These are phyloP conservation scores for Vanessa atalanta DNA, from an alignment of 1,140 invertebrate species.

Conservation along the genomic window DNA sequence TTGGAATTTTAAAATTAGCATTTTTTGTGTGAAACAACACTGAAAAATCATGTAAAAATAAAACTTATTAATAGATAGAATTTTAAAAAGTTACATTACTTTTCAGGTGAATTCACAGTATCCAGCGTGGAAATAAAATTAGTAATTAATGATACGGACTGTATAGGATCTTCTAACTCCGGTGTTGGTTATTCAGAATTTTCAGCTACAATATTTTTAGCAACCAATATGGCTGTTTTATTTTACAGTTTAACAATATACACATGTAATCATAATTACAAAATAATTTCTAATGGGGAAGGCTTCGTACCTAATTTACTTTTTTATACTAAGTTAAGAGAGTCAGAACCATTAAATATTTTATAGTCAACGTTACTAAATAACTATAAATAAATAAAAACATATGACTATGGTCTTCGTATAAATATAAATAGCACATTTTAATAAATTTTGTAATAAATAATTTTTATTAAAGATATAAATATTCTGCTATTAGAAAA, in stretches of 20 bases:
- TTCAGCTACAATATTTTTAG: constrained; percentile 49
- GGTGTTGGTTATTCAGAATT: constrained; percentile 53
- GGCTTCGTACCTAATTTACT: constrained; percentile 4
- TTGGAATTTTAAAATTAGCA: no score
- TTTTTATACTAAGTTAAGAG: constrained; percentile 15
- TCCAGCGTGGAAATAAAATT: constrained; percentile 57
- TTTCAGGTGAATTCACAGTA: constrained; percentile 51
- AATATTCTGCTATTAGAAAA: no score
- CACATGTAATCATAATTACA: constrained; percentile 31
- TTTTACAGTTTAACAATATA: constrained; percentile 54
- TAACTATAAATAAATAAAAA: not conserved
- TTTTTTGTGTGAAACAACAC: no score
- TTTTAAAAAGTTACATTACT: constrained; percentile 20
- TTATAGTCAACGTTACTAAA: not conserved
- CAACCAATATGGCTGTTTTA: constrained; percentile 44
- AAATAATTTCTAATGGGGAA: not conserved
- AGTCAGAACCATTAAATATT: not conserved
- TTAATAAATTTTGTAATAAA: no score
- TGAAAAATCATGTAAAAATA: no score
- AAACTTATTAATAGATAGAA: no score
- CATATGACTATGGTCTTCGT: no score
- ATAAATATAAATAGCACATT: no score
- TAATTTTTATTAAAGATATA: no score
- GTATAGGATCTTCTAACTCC: constrained; percentile 44
- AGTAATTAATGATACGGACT: constrained; percentile 60